Base-by-base conservation (phyloP, 1,140 invertebrate species). In the Belonocnema kinseyi region DNA sequence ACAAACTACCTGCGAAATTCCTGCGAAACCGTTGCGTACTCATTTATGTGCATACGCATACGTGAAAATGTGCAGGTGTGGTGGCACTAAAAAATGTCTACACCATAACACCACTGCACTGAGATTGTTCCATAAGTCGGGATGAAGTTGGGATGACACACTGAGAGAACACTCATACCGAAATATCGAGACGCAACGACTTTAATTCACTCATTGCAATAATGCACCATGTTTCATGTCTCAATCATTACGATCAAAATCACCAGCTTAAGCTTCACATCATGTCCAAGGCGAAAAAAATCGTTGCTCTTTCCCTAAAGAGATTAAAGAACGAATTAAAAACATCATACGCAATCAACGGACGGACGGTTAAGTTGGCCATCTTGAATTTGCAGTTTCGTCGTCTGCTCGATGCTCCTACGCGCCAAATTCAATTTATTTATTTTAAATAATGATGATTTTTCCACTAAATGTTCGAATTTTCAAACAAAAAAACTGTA, bases 11-110 rank as follows among this genome's bases (percentile, higher is more conserved):
- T n/a, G 61, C 61, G 40, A 66, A 66, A 66, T 46, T 46, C 61
- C 16, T n/a, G 61, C 61, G 40, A 66, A 66, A 66, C 33, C 61
- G 33, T 66, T 17, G n/a, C n/a, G n/a, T 54, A n/a, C 53, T 54
- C 17, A 10, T 11, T 54, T 61, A 33, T 33, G 33, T 66, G 26
- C 61, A 33, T 66, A 66, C 61, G 61, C 61, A 66, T 66, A 66
- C 61, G 33, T 66, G 61, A 66, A 40, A 66, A 66, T 66, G 61
- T 66, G n/a, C 33, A 66, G 26, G 61, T 66, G 61, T 66, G 61
- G 61, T 66, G 61, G 61, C 61, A 66, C 26, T 40, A 66, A 66
- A 46, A 46, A 46, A 46, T 8, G 46, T 33, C 6, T 66, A 66
- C 61, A 66, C 33, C 61, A 66, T 33, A 40, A 46, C 40, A 46